Conservation (phyloP, 1,140 invertebrate species). For the Adelges cooleyi region DNA sequence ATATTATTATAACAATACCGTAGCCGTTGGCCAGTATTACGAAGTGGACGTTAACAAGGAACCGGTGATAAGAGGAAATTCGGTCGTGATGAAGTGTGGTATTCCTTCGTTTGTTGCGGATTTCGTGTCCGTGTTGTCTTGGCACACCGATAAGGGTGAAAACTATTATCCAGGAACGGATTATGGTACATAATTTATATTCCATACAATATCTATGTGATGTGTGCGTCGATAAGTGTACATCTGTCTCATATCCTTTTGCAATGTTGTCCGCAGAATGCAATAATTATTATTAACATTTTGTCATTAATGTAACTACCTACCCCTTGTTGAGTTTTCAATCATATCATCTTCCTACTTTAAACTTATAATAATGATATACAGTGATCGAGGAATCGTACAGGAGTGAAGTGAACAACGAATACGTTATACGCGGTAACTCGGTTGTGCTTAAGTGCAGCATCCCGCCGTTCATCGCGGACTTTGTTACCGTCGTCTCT, state of each 20-base stretch:
- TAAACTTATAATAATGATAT: neutral
- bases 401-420: constrained; percentile 83
- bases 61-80: constrained; percentile 83
- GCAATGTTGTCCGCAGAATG: too few relatives aligned
- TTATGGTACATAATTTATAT: too few relatives aligned
- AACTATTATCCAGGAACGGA: constrained; percentile 37
- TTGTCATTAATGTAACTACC: too few relatives aligned
- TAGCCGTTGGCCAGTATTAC: constrained; percentile 80
- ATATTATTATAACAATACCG: too few relatives aligned
- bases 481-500: constrained; percentile 74
- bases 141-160: constrained; percentile 64
- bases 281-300: too few relatives aligned
- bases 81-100: constrained; percentile 80
- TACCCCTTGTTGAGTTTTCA: too few relatives aligned
- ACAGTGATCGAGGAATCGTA: constrained; percentile 78
- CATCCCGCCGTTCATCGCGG: constrained; percentile 82
- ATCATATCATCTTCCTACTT: too few relatives aligned
- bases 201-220: too few relatives aligned
- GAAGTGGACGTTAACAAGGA: constrained; percentile 85
- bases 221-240: too few relatives aligned
- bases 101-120: constrained; percentile 86
- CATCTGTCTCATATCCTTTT: too few relatives aligned
- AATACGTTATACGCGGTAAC: constrained; percentile 85
- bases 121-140: constrained; percentile 74
- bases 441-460: constrained; percentile 86